A percentile compares a stretch with the other conserved stretches of the same genome.
phyloP scores from a whole-genome alignment of 2,888 invertebrate genomes.

The Phyllotreta striolata region DNA sequence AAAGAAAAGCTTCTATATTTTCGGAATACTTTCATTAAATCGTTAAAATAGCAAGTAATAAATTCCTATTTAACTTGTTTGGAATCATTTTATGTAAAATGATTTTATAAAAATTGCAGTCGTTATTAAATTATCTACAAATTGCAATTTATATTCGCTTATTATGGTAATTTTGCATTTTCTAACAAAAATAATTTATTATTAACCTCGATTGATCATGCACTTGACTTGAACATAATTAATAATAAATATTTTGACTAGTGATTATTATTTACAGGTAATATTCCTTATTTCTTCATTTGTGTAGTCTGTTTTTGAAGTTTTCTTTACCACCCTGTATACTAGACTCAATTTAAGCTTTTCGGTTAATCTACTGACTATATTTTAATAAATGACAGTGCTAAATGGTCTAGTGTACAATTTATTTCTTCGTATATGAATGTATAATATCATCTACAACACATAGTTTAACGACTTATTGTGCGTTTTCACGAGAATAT shows the following conservation, averaged over 20 bases:
- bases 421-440: conserved; percentile 10
- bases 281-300: too few relatives aligned
- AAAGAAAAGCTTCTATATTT: background rate
- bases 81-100: too few relatives aligned
- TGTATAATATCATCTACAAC: conserved; percentile 23
- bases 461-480: conserved; percentile 2
- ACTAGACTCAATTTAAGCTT: conserved; percentile 21
- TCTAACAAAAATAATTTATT: background rate
- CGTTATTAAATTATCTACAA: too few relatives aligned
- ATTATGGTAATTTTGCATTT: background rate
- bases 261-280: too few relatives aligned
- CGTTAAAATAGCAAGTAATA: background rate
- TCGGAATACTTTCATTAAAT: background rate
- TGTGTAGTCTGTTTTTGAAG: background rate
- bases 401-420: conserved; percentile 34
- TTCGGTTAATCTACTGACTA: conserved; percentile 21
- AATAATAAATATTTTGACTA: too few relatives aligned
- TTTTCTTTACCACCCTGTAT: conserved; percentile 12
- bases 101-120: too few relatives aligned
- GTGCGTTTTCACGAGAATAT: background rate
- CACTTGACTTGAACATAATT: too few relatives aligned
- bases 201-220: too few relatives aligned
- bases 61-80: too few relatives aligned
- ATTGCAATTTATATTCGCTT: background rate
- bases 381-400: conserved; percentile 36